Evolutionary conservation across 2,113 vertebrate genomes (phyloP).

Genomic region (Chamaea fasciata): DNA sequence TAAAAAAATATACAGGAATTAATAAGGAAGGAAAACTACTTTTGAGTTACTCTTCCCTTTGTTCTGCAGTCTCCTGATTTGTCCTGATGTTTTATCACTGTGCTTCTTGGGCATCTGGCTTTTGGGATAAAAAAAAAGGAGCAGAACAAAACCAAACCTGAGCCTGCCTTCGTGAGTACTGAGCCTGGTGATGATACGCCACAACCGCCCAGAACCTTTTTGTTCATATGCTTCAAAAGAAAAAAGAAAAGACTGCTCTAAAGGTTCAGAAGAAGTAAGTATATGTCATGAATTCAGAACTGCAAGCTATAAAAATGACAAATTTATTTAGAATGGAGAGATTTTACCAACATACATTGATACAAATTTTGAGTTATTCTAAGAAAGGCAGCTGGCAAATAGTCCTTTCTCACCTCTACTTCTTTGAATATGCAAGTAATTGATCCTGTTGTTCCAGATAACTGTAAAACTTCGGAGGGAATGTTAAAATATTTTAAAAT

Average conservation of each 20-base stretch:
- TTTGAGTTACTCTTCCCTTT: neutral
- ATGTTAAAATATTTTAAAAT: neutral
- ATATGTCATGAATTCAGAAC: neutral
- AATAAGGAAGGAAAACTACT: neutral
- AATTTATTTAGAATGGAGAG: neutral
- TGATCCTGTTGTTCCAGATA: neutral
- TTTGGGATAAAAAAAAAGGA: neutral
- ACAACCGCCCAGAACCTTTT: neutral
- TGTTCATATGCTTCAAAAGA: neutral
- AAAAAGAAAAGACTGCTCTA: neutral
- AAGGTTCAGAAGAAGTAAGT: neutral
- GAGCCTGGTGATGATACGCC: accelerated
- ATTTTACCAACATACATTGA: neutral
- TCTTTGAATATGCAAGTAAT: neutral
- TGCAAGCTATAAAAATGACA: neutral
- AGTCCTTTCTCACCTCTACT: neutral
- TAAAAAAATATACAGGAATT: neutral
- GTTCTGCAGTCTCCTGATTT: neutral
- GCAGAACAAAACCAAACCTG: neutral
- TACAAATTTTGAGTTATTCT: neutral
- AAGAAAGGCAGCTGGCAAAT: neutral
- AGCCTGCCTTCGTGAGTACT: neutral
- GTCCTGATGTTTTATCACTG: neutral
- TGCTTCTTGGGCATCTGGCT: neutral
- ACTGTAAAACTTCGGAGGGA: neutral